Percentiles rank a stretch among this genome's conserved stretches.
Conservation (phyloP, 1,140 invertebrate species). For the Globodera rostochiensis region DNA sequence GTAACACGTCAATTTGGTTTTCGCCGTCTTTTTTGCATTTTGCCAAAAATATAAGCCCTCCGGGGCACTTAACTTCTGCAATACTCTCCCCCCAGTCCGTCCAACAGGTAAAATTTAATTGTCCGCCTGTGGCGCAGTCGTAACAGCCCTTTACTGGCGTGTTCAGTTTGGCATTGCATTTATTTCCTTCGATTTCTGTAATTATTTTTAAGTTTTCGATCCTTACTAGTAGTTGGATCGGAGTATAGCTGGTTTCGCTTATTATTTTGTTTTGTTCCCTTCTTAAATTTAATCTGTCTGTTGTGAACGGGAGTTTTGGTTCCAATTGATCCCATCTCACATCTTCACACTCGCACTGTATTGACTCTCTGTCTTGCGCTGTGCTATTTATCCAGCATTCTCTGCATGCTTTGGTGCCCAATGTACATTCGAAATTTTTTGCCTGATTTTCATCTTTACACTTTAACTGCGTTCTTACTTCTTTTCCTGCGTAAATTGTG, state of each 20-base stretch:
- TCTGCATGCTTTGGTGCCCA: not conserved
- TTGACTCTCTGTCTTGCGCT: not conserved
- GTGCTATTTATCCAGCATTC: slow-evolving; percentile 3
- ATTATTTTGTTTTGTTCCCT: not conserved
- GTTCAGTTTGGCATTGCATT: not conserved
- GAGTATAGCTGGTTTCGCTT: not conserved
- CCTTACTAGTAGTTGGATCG: not conserved
- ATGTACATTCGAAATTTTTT: not conserved
- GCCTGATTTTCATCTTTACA: not conserved
- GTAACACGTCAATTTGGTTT: not conserved
- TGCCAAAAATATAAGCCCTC: not conserved
- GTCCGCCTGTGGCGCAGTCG: not conserved
- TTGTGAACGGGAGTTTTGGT: not conserved
- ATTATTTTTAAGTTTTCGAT: not conserved
- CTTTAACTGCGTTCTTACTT: not conserved
- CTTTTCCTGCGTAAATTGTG: not conserved
- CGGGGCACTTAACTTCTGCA: not conserved
- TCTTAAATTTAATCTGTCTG: not conserved
- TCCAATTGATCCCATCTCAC: not conserved
- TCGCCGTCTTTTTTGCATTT: not conserved
- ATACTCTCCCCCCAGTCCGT: not conserved
- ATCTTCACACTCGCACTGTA: slow-evolving; percentile 6
- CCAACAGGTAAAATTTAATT: not conserved
- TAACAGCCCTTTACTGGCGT: not conserved
- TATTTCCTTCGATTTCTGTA: not conserved